Base-by-base conservation (phyloP, 2,888 invertebrate genomes). In the Neelides folsomi region DNA sequence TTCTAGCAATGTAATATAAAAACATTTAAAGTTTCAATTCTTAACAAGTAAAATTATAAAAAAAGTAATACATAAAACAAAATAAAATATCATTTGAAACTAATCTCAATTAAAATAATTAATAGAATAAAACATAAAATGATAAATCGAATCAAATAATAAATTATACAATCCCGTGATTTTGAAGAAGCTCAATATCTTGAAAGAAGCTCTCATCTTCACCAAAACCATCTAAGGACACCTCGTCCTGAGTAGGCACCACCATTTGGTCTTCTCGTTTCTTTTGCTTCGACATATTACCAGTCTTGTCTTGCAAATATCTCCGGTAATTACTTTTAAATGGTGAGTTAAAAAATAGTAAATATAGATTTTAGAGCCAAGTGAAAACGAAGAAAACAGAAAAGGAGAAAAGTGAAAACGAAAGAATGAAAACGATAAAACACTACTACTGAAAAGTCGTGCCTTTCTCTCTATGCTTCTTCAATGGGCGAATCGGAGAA, bases 191-290 rank as follows among this genome's bases (percentile, higher is more conserved):
- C 67, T 84, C 82, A 50, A 85, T 80, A 68, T 85, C 84, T 72
- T 83, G 81, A 67, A 83, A 83, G 67, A 78, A 79, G 45, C 74
- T 75, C 66, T 83, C 82, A 62, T 81, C 79, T 20, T 79, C 79
- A 56, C 79, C 78, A 27, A 27, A 27, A 62, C 73, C 74, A 63
- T 76, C 76, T 16, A 16, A 47, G n/a, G 56, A 49, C 7, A 55
- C 35, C 9, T 51, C 51, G 36, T 35, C 13, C 13, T 49, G 27
- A 6, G 48, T 47, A 1, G 40, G 34, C 53, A 68, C 67, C 15
- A 70, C 68, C 16, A 67, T 67, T 57, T 71, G 70, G 49, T 71
- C 71, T 20, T 59, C 55, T 42, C 52, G 47, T 41, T 56, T 58
- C 45, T 53, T 57, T 12, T 51, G 41, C 47, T 59, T 54, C 1